These are phyloP conservation scores for Aphodius sticticus DNA, from an alignment of 2,888 invertebrate genomes.

Conservation along the genomic window DNA sequence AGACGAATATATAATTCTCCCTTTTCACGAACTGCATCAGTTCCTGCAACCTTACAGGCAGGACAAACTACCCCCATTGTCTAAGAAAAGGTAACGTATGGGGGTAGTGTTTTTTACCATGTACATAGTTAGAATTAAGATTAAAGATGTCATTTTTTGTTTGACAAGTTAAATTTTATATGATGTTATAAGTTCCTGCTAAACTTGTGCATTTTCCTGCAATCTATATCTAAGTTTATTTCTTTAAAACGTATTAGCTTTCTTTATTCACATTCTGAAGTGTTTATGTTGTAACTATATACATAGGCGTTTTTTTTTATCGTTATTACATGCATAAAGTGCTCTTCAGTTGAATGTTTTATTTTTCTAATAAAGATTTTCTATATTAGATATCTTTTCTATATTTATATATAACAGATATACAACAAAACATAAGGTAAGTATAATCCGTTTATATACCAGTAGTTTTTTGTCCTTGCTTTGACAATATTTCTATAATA, in stretches of 20 bases:
- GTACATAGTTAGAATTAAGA: background rate
- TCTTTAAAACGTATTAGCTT: background rate
- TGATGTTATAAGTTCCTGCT: background rate
- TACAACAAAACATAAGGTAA: too few species aligned
- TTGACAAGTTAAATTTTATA: background rate
- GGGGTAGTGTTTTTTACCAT: background rate
- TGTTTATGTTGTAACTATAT: background rate
- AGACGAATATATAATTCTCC: slow-evolving; percentile 14
- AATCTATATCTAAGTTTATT: background rate
- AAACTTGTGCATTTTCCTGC: background rate
- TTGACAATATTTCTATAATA: too few species aligned
- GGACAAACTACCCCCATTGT: slow-evolving; percentile 17
- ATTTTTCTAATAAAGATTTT: slow-evolving; percentile 5
- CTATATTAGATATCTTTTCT: background rate
- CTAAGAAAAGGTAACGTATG: slow-evolving; percentile 30
- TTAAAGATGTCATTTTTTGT: background rate
- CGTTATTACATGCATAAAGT: background rate
- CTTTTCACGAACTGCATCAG: slow-evolving; percentile 16
- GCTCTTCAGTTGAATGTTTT: background rate
- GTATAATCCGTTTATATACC: too few species aligned
- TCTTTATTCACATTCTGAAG: background rate
- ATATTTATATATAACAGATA: background rate
- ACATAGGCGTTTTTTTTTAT: background rate
- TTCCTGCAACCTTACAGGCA: slow-evolving; percentile 27
- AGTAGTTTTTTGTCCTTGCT: too few species aligned